These are phyloP conservation scores for Enteromius unitaeniatus DNA, from an alignment of 2,797 vertebrate species.

Conservation along the genomic window DNA sequence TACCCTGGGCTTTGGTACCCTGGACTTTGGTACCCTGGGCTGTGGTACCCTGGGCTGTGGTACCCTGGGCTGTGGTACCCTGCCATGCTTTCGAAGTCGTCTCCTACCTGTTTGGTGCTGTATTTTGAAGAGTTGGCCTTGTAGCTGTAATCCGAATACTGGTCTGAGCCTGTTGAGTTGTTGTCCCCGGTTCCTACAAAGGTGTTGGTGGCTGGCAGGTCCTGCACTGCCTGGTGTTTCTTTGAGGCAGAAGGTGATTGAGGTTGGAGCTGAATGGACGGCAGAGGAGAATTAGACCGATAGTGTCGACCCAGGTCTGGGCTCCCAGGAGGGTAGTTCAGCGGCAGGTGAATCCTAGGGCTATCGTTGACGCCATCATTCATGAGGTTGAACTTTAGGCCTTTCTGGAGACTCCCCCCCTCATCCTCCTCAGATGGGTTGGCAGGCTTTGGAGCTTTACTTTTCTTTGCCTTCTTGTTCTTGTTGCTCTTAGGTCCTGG, in stretches of 20 bases:
- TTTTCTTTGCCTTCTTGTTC: conserved; percentile 92
- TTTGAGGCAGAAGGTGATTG: conserved; percentile 98
- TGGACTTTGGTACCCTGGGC: conserved; percentile 77
- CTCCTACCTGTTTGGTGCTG: conserved; percentile 99
- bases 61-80: conserved; percentile 71
- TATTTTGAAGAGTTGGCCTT: conserved; percentile 99
- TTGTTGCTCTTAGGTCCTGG: conserved; percentile 90
- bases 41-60: conserved; percentile 53
- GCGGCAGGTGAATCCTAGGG: conserved; percentile 94
- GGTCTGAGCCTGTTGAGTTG: conserved; percentile 97
- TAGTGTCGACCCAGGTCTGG: conserved; percentile 96
- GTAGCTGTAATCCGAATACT: conserved; percentile 99
- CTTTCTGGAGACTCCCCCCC: conserved; percentile 91
- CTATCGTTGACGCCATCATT: conserved; percentile 91
- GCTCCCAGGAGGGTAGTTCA: conserved; percentile 95
- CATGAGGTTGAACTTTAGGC: conserved; percentile 95
- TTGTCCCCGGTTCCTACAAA: conserved; percentile 98
- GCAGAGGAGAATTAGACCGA: conserved; percentile 95
- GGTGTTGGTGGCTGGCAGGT: conserved; percentile 97
- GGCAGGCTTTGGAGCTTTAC: conserved; percentile 90
- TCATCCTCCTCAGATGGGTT: conserved; percentile 94
- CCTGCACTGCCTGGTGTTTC: conserved; percentile 99
- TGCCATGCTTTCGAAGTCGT: conserved; percentile 87
- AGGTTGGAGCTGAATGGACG: conserved; percentile 96
- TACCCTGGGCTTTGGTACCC: conserved; percentile 70